Evolutionary conservation across 1,140 invertebrate genomes (phyloP).

Genomic region (Chrysopa pallens): DNA sequence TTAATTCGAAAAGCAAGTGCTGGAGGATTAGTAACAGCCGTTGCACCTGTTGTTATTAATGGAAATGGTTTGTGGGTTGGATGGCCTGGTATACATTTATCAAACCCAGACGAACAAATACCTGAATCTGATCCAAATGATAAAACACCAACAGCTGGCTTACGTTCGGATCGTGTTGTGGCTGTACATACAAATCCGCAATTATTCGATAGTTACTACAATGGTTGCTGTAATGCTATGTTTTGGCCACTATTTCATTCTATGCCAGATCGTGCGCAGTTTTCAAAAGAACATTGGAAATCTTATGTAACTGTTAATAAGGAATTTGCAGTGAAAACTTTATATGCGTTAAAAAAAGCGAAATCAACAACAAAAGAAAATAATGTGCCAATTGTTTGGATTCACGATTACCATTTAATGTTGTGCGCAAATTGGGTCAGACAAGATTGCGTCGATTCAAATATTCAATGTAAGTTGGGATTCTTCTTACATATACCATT

Average conservation of each 20-base stretch:
- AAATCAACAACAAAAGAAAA: slow-evolving; percentile 36
- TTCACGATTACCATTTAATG: slow-evolving; percentile 87
- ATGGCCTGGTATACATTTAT: slow-evolving; percentile 69
- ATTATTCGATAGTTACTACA: slow-evolving; percentile 73
- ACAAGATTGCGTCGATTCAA: slow-evolving; percentile 29
- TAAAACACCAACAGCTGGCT: slow-evolving; percentile 64
- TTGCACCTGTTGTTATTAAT: slow-evolving; percentile 72
- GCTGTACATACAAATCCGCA: slow-evolving; percentile 55
- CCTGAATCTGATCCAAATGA: slow-evolving; percentile 73
- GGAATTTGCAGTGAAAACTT: slow-evolving; percentile 61
- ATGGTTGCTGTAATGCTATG: slow-evolving; percentile 80
- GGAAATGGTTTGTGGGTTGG: slow-evolving; percentile 75
- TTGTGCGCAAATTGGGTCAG: slow-evolving; percentile 75
- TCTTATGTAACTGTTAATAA: slow-evolving; percentile 67
- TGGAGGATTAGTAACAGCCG: slow-evolving; percentile 75
- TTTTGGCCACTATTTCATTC: slow-evolving; percentile 86
- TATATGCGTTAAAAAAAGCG: slow-evolving; percentile 47
- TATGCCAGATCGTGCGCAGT: slow-evolving; percentile 55
- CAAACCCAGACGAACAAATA: slow-evolving; percentile 52
- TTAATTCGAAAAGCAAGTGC: slow-evolving; percentile 66
- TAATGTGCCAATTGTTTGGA: slow-evolving; percentile 61
- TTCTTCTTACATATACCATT: slow-evolving; percentile 89
- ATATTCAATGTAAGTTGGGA: slow-evolving; percentile 58
- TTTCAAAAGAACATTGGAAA: slow-evolving; percentile 52
- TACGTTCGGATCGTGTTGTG: slow-evolving; percentile 64